phyloP scores from a whole-genome alignment of 2,113 vertebrate species.

The Macquaria ambigua region DNA sequence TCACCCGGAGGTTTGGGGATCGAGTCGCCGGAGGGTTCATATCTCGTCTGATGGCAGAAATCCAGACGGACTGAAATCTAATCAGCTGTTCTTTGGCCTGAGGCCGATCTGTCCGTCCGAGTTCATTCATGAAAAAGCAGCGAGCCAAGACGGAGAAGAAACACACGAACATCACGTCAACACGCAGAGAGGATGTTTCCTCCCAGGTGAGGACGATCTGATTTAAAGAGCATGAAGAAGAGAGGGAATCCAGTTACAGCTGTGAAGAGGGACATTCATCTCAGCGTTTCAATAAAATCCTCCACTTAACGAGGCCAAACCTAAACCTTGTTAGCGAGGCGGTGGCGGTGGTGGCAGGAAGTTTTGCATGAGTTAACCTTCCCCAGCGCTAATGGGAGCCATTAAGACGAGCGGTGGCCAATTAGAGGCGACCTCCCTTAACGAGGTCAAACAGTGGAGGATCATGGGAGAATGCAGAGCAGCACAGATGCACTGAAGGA shows the following conservation, averaged over 20 bases:
- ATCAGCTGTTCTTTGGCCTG: conserved; percentile 31
- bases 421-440: conserved; percentile 26
- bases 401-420: conserved; percentile 11
- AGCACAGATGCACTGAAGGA: neutral
- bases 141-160: too few species aligned
- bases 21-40: conserved; percentile 33
- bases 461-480: conserved; percentile 38
- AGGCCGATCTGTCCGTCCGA: neutral
- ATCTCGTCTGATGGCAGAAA: conserved; percentile 30
- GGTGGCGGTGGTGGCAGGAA: neutral
- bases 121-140: conserved; percentile 24
- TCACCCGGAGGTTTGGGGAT: neutral
- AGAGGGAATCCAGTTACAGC: neutral
- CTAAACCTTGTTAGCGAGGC: conserved; percentile 13
- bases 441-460: conserved; percentile 25
- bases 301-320: neutral
- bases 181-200: neutral
- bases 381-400: conserved; percentile 17
- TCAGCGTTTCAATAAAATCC: neutral
- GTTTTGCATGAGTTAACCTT: conserved; percentile 21
- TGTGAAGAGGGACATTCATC: too few species aligned
- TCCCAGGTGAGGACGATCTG: neutral
- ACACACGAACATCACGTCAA: neutral
- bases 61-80: conserved; percentile 44
- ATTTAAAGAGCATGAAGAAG: neutral